Evolutionary conservation across 2,113 vertebrate species (phyloP), one percentile per base, ranked within the genome.

Genomic region (Tor tambroides): DNA sequence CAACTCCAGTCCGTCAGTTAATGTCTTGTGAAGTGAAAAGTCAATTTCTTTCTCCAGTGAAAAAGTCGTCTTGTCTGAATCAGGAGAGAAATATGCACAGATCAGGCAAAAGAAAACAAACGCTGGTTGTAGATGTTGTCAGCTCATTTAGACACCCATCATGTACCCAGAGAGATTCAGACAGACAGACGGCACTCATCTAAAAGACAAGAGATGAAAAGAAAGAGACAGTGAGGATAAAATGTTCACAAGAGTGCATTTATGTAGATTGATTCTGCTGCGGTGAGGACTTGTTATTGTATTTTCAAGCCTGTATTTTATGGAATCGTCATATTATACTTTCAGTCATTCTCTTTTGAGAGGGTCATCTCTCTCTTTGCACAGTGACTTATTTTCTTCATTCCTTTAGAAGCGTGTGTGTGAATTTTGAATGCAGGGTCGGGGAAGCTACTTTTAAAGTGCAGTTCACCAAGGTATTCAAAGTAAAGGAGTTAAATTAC

Each of bases 171-270:
- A 32, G 15, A 46, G 41, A 76, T 49, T 76, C 23, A 46, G 72
- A 76, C 41, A 76, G 41, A 76, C 23, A 49, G 72, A 75, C 6
- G 1, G 41, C 7, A n/a, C 41, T 49, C 41, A 17, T 49, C 41
- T 76, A 76, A 76, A 46, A 49, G 72, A 75, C n/a, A 15, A 43
- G 12, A 76, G 74, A 49, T 76, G 74, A 46, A 76, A 76, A 76
- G 74, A 76, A 76, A 76, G 38, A 15, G 72, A 28, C n/a, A 14
- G n/a, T 46, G 43, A 76, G 43, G n/a, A 49, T 43, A 28, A 76
- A 49, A 49, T 49, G 74, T 28, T 76, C 41, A 26, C n/a, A 28
- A 46, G 23, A 76, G 74, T 76, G 41, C 41, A 0, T 76, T 76
- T 46, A 49, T 28, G 41, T 26, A 28, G 72, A 76, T 76, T 41